Base-by-base conservation (phyloP, 2,797 vertebrate species). In the Lutra lutra region DNA sequence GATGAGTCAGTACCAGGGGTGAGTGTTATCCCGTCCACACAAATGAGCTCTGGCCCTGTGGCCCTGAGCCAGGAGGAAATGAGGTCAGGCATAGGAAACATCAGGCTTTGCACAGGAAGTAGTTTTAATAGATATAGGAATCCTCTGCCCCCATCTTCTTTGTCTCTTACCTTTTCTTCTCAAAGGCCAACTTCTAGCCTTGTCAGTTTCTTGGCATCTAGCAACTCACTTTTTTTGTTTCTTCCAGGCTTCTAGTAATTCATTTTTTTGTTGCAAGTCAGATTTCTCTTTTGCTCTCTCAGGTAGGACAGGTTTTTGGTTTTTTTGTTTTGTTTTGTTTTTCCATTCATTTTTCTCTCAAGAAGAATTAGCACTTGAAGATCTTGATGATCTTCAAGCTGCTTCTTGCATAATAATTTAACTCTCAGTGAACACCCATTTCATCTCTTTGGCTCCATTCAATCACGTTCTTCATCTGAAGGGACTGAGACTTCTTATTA, bases 401-500 rank as follows among this genome's bases (percentile, higher is more conserved):
- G 5, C 86, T 64, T 91, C 70, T 77, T 78, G 23, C 56, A 60
- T 60, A 84, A 72, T 85, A 90, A n/a, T 92, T 79, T 89, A 84
- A 58, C 40, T 77, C 86, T 82, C 29, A 9, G 10, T 29, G 27
- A 86, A 83, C 18, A 94, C 27, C 75, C 58, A 7, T 43, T 75
- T 89, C 23, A 43, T 70, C 66, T 92, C 66, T 70, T 83, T 1
- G 2, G 84, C 54, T 80, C 72, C 35, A 5, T 79, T 93, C 87
- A 94, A 3, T 95, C 87, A 89, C 0, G 0, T 8, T 8, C 27
- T 89, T 96, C 82, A 73, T 89, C 56, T 72, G 86, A 94, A 94
- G 60, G 84, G 62, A 86, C 62, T 66, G 62, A 89, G 91, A 40
- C 86, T 92, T 87, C 85, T 83, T 64, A 72, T 89, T 79, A 96